Conservation (phyloP, 2,888 invertebrate species). For the Leptopilina myrica region DNA sequence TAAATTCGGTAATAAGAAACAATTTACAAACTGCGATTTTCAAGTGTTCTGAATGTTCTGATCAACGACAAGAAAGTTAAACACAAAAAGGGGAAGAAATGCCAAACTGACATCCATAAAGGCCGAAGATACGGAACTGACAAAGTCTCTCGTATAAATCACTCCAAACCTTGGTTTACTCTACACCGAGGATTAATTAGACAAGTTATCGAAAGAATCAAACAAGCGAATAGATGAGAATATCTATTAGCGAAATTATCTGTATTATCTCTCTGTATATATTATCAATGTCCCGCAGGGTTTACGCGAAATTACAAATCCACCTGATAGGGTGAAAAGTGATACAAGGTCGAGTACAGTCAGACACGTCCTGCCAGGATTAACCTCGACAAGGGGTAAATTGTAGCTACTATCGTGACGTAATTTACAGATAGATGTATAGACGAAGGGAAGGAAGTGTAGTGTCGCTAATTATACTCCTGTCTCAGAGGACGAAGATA, state of each 20-base stretch:
- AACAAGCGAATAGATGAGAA: neutral
- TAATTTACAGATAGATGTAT: slow-evolving; percentile 26
- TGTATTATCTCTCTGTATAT: neutral
- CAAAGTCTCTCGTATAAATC: neutral
- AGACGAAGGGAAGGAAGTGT: slow-evolving; percentile 24
- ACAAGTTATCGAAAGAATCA: neutral
- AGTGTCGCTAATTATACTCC: slow-evolving; percentile 41
- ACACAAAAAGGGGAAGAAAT: too few relatives aligned
- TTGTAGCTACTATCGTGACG: slow-evolving; percentile 42
- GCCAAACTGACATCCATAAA: slow-evolving; percentile 46
- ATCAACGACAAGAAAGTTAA: too few relatives aligned
- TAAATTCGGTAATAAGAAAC: too few relatives aligned
- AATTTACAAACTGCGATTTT: too few relatives aligned
- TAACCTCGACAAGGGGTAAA: slow-evolving; percentile 43
- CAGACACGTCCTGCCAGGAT: slow-evolving; percentile 54
- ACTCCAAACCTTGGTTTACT: neutral
- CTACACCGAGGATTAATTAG: slow-evolving; percentile 5
- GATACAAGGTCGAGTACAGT: slow-evolving; percentile 58
- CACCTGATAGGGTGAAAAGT: slow-evolving; percentile 48
- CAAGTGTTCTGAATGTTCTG: too few relatives aligned
- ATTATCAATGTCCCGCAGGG: slow-evolving; percentile 6
- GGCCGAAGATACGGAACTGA: neutral
- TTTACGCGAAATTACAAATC: neutral
- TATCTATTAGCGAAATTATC: slow-evolving; percentile 54
- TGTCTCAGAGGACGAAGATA: slow-evolving; percentile 30